Percentiles rank a stretch among this genome's conserved stretches.
Evolutionary conservation across 2,888 invertebrate species (phyloP).

Genomic region (Chydorus sphaericus): DNA sequence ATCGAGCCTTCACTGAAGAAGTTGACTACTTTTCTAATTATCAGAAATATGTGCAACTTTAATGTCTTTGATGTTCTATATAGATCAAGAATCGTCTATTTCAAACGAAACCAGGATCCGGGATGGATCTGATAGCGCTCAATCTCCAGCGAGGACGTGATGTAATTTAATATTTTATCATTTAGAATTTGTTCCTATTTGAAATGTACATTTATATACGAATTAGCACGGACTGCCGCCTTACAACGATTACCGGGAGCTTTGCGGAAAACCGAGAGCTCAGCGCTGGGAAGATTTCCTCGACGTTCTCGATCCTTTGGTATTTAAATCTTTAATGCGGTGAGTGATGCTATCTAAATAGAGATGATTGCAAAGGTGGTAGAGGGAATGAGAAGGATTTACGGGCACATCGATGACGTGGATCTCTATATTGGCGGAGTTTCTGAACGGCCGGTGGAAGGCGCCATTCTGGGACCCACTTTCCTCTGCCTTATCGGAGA

Average conservation of each 20-base stretch:
- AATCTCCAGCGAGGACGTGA: constrained; percentile 69
- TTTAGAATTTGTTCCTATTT: not conserved
- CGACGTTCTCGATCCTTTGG: constrained; percentile 34
- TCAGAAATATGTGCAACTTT: not conserved
- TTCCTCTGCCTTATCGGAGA: constrained; percentile 68
- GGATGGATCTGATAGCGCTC: constrained; percentile 57
- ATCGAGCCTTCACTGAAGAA: constrained; percentile 32
- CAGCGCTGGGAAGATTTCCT: constrained; percentile 44
- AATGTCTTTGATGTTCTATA: constrained; percentile 19
- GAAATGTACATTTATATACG: not conserved
- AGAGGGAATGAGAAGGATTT: constrained; percentile 36
- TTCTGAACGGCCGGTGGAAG: constrained; percentile 47
- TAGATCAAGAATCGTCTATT: constrained; percentile 70
- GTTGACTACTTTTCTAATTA: constrained; percentile 23
- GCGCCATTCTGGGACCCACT: constrained; percentile 55
- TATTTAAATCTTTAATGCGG: constrained; percentile 25
- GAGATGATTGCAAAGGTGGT: not conserved
- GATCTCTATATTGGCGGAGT: constrained; percentile 71
- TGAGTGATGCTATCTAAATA: not conserved
- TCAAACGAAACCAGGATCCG: constrained; percentile 57
- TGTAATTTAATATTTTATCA: constrained; percentile 17
- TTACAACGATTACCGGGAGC: constrained; percentile 60
- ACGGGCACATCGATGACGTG: constrained; percentile 54
- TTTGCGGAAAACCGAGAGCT: constrained; percentile 49
- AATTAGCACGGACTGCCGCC: constrained; percentile 46